Conservation (phyloP, 2,113 vertebrate genomes). For the Excalfactoria chinensis region DNA sequence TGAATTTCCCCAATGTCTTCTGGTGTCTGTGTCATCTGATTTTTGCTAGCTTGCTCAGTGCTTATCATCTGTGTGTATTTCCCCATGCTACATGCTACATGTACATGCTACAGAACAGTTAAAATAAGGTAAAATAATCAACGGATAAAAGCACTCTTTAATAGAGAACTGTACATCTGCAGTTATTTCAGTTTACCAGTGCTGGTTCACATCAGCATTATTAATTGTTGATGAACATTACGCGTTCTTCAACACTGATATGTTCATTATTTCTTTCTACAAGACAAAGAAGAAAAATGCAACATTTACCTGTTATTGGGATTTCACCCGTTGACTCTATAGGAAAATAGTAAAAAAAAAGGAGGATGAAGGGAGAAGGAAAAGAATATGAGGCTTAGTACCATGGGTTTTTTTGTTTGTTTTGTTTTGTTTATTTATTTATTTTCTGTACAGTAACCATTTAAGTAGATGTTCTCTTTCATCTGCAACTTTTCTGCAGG, state of each 20-base stretch:
- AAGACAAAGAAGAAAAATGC: neutral
- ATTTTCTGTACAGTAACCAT: neutral
- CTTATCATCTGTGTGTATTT: neutral
- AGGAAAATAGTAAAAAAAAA: neutral
- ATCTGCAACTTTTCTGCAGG: neutral
- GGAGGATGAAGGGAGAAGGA: neutral
- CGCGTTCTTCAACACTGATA: neutral
- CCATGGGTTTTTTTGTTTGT: neutral
- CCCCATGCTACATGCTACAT: too few relatives aligned
- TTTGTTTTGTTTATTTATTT: neutral
- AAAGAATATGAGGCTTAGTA: neutral
- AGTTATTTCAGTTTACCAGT: neutral
- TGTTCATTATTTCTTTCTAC: neutral
- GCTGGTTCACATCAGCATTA: neutral
- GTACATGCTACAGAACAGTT: neutral
- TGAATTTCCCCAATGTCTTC: neutral
- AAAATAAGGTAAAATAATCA: neutral
- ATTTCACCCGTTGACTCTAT: conserved; percentile 61
- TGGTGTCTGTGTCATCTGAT: neutral
- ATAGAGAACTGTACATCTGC: neutral
- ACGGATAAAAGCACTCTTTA: neutral
- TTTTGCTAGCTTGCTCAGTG: neutral
- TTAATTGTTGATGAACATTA: neutral
- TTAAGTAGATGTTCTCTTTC: neutral
- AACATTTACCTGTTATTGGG: conserved; percentile 64